These are phyloP conservation scores for Polypedilum vanderplanki DNA, from an alignment of 1,140 invertebrate genomes.

Conservation along the genomic window DNA sequence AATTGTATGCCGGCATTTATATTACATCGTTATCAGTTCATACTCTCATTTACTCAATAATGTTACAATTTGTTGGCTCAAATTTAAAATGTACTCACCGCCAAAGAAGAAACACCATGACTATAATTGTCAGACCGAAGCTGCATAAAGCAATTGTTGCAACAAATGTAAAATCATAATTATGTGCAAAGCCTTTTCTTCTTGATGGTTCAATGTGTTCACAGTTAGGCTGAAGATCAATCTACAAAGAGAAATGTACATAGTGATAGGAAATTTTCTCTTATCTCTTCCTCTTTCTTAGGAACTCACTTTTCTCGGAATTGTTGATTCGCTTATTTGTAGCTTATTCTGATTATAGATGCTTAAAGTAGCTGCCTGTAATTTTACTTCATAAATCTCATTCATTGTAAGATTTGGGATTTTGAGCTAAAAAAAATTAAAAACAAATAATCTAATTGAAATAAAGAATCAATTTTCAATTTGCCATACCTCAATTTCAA, in stretches of 20 bases:
- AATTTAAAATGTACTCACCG: slow-evolving; percentile 52
- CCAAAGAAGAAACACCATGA: slow-evolving; percentile 67
- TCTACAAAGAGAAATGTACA: background rate
- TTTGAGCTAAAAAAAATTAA: slow-evolving; percentile 48
- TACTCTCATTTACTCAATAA: background rate
- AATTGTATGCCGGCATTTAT: background rate
- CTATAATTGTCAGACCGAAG: slow-evolving; percentile 61
- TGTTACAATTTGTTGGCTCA: background rate
- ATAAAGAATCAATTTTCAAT: background rate
- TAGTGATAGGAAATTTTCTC: background rate
- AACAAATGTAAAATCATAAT: background rate
- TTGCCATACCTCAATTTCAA: slow-evolving; percentile 53
- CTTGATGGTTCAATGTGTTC: slow-evolving; percentile 15
- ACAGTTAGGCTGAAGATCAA: background rate
- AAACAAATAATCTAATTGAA: background rate
- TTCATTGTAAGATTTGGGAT: slow-evolving; percentile 68
- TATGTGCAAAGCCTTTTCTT: slow-evolving; percentile 7
- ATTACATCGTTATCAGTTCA: background rate
- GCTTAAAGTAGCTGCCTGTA: slow-evolving; percentile 65
- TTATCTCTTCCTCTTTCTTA: no score
- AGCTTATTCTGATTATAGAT: slow-evolving; percentile 47
- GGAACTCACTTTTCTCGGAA: background rate
- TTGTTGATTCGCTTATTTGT: background rate
- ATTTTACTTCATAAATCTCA: slow-evolving; percentile 65
- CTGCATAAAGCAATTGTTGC: slow-evolving; percentile 53